Percentiles rank a stretch among this genome's conserved stretches.
phyloP scores from a whole-genome alignment of 2,797 vertebrate species.

The Diglossa cyanea region DNA sequence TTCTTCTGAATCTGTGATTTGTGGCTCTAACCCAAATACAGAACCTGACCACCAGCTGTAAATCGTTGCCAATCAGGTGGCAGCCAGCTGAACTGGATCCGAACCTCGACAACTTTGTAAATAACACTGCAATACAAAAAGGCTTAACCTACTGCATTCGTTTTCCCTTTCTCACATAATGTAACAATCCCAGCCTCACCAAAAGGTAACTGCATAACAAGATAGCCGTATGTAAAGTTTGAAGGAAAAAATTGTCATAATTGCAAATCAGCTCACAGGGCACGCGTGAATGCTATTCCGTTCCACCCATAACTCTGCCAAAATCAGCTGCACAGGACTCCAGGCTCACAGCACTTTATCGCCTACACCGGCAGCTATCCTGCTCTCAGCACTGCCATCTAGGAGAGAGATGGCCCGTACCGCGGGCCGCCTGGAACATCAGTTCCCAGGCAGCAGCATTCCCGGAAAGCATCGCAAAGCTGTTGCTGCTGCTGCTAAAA shows the following conservation, averaged over 20 bases:
- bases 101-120: background rate
- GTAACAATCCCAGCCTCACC: background rate
- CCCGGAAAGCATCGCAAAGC: background rate
- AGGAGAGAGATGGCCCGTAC: background rate
- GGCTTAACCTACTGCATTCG: background rate
- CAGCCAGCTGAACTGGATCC: background rate
- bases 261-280: background rate
- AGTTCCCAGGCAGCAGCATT: background rate
- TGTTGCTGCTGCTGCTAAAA: constrained; percentile 1
- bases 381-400: constrained; percentile 37
- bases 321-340: background rate
- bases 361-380: background rate
- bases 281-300: background rate
- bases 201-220: background rate
- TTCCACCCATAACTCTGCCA: background rate
- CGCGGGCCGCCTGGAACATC: background rate
- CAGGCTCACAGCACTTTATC: background rate
- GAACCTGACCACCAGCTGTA: background rate
- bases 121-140: background rate
- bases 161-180: background rate
- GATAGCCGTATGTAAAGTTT: background rate
- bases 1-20: background rate
- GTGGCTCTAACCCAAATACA: background rate
- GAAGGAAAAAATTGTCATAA: background rate
- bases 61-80: background rate